Evolutionary conservation across 1,140 invertebrate genomes (phyloP).

Genomic region (Spodoptera frugiperda): DNA sequence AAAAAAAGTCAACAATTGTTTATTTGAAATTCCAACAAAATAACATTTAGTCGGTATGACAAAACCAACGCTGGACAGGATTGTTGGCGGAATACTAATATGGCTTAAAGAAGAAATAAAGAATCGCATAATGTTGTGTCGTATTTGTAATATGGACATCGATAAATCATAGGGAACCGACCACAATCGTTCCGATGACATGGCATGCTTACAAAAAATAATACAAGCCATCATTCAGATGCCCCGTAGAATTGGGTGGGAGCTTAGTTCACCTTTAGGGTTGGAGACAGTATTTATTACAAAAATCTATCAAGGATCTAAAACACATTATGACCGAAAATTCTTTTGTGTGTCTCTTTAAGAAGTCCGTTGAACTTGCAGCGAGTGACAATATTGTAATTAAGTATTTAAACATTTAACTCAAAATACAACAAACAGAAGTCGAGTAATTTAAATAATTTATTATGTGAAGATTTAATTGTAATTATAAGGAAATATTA

Average conservation of each 20-base stretch:
- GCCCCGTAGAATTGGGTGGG: slow-evolving; percentile 81
- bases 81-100: slow-evolving; percentile 85
- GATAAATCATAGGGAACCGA: slow-evolving; percentile 85
- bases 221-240: slow-evolving; percentile 84
- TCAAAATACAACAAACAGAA: neutral
- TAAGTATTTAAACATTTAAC: neutral
- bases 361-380: too few relatives aligned
- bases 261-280: slow-evolving; percentile 68
- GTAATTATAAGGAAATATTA: slow-evolving; percentile 2
- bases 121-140: slow-evolving; percentile 83
- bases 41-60: slow-evolving; percentile 85
- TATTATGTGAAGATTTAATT: slow-evolving; percentile 16
- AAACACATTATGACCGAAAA: too few relatives aligned
- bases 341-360: too few relatives aligned
- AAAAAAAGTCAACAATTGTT: slow-evolving; percentile 77
- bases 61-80: slow-evolving; percentile 80
- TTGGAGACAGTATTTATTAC: slow-evolving; percentile 45
- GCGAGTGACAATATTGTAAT: neutral
- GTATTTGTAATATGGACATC: slow-evolving; percentile 85
- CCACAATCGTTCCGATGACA: slow-evolving; percentile 84
- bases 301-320: neutral
- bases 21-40: slow-evolving; percentile 85
- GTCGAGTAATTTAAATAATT: neutral
- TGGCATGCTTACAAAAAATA: slow-evolving; percentile 84
- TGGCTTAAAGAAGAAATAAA: slow-evolving; percentile 85